Conservation (phyloP, 2,113 vertebrate genomes). For the Istiophorus platypterus region DNA sequence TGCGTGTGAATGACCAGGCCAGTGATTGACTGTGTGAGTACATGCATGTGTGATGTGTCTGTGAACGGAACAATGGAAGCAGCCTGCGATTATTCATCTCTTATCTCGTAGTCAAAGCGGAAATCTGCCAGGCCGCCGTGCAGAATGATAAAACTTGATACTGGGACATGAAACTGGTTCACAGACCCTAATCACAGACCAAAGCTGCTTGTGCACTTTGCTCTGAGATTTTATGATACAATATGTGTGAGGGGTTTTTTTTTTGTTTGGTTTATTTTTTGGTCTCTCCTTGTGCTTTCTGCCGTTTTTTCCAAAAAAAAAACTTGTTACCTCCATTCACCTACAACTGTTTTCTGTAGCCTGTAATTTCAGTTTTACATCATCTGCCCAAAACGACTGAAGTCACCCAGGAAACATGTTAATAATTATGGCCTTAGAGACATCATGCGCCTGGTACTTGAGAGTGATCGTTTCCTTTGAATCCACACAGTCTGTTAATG, state of each 20-base stretch:
- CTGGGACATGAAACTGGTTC: conserved; percentile 26
- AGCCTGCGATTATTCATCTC: conserved; percentile 58
- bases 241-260: not conserved
- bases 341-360: not conserved
- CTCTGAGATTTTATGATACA: not conserved
- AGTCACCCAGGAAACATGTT: not conserved
- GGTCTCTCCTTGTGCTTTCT: not conserved
- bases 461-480: conserved; percentile 38
- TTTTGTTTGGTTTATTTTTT: no score
- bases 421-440: conserved; percentile 24
- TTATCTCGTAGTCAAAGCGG: conserved; percentile 50
- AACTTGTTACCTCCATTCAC: not conserved
- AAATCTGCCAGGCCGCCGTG: conserved; percentile 36
- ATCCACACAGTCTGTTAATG: conserved; percentile 20
- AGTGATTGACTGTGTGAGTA: conserved; percentile 6
- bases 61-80: conserved; percentile 23
- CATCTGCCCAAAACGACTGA: not conserved
- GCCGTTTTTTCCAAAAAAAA: not conserved
- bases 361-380: conserved; percentile 1
- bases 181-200: not conserved
- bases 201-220: not conserved
- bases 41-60: conserved; percentile 21
- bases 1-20: conserved; percentile 8
- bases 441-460: conserved; percentile 5
- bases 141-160: conserved; percentile 51